Conservation (phyloP, 2,888 invertebrate species). For the Chalcosyrphus nemorum region DNA sequence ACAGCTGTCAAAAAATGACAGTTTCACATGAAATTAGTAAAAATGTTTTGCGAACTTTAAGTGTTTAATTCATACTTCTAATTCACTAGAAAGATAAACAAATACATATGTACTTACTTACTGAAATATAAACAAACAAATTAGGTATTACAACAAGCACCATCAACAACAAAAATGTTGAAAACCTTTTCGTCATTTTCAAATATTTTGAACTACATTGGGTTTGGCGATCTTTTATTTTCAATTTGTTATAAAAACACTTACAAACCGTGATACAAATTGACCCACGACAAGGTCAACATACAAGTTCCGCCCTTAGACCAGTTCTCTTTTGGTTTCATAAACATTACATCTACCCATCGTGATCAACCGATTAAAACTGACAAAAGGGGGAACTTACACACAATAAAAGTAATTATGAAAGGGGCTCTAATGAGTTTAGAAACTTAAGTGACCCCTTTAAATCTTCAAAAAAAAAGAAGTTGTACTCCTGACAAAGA, state of each 20-base stretch:
- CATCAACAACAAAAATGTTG: background rate
- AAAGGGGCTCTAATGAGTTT: constrained; percentile 27
- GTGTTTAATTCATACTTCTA: too few relatives aligned
- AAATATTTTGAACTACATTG: background rate
- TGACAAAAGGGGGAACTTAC: background rate
- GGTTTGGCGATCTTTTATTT: background rate
- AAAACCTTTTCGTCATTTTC: background rate
- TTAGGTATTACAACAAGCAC: too few relatives aligned
- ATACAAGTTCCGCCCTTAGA: background rate
- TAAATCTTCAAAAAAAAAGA: background rate
- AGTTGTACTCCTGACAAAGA: constrained; percentile 6
- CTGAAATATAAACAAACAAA: background rate
- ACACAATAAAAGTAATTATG: constrained; percentile 19
- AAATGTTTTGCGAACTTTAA: too few relatives aligned
- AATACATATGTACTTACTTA: background rate
- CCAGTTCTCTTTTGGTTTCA: constrained; percentile 15
- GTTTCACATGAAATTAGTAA: too few relatives aligned
- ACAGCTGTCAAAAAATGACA: too few relatives aligned
- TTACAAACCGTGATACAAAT: background rate
- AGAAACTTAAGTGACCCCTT: constrained; percentile 16
- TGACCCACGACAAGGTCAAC: constrained; percentile 28
- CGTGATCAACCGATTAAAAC: background rate
- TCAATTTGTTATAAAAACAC: background rate
- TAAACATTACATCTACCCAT: background rate
- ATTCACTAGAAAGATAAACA: too few relatives aligned